These are phyloP conservation scores for Margarornis squamiger DNA, from an alignment of 2,797 vertebrate species.

Conservation along the genomic window DNA sequence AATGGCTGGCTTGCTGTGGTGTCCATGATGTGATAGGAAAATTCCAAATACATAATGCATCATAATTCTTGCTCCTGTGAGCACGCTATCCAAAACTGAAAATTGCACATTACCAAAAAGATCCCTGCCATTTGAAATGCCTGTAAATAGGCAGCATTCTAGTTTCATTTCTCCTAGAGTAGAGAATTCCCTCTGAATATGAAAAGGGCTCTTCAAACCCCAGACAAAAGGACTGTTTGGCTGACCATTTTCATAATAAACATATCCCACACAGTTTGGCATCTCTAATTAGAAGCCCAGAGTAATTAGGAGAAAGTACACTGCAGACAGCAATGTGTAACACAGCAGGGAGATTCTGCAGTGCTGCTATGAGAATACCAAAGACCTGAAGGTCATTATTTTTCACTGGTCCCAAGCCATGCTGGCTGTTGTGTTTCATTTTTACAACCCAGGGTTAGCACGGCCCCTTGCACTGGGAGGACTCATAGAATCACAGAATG, in stretches of 20 bases:
- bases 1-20: neutral
- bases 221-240: constrained; percentile 34
- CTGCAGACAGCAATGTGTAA: neutral
- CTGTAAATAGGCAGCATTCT: constrained; percentile 6
- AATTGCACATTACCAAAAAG: neutral
- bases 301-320: constrained; percentile 40
- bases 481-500: neutral
- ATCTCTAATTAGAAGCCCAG: constrained; percentile 39
- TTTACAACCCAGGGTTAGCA: neutral
- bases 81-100: constrained; percentile 10
- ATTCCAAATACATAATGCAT: neutral
- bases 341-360: constrained; percentile 9
- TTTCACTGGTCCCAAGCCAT: neutral
- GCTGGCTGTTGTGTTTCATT: neutral
- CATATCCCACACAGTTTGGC: constrained; percentile 41
- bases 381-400: constrained; percentile 19
- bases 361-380: neutral
- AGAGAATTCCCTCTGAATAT: constrained; percentile 42
- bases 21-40: neutral
- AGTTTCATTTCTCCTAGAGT: neutral
- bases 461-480: neutral
- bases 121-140: neutral
- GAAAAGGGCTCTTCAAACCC: constrained; percentile 35
- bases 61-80: constrained; percentile 2
- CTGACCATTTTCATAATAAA: constrained; percentile 46